Evolutionary conservation across 92 coral and sea anemone species (phyloP), one percentile per base, ranked within the genome.

Genomic region (Ricordea florida): DNA sequence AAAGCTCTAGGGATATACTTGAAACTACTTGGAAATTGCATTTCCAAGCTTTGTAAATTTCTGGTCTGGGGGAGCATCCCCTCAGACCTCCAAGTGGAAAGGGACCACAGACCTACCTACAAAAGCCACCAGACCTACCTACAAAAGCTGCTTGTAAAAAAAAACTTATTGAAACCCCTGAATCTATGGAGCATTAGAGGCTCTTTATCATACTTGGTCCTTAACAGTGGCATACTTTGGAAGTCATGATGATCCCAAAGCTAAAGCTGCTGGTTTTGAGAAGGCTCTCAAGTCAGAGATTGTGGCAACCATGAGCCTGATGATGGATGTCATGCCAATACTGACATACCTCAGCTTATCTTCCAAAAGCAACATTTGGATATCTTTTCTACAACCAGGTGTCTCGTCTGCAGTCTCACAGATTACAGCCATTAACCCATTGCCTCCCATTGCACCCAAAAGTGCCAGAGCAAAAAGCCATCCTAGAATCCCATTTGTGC

Each of bases 221-320:
- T 45, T 49, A 1, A 23, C 62, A 13, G 15, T 76, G 8, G 70
- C 72, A 35, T 62, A 55, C 63, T 36, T 75, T 44, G 60, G 34
- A 37, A 36, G 37, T 60, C 82, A 61, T 9, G n/a, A 74, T 55
- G 71, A 75, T 62, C 42, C 82, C 29, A 75, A 62, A 35, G 62
- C 62, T 17, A 49, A 49, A 49, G 80, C 80, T 49, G 50, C 49
- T 73, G 80, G 80, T 26, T 58, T 73, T 72, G 80, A 73, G 80
- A 73, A 73, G 67, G 28, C 80, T 1, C 10, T 58, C 36, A 73
- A 57, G 57, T 73, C 17, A 20, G 60, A 73, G 46, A 41, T 70
- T 73, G 69, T 73, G 21, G 68, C 80, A 73, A 55, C 82, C 48
- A 61, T 47, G 43, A 42, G 57, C 56, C 44, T 57, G 50, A 30